A percentile compares a stretch with the other conserved stretches of the same genome.
Evolutionary conservation across 2,113 vertebrate species (phyloP).

Genomic region (Astatotilapia flaviijosephi): DNA sequence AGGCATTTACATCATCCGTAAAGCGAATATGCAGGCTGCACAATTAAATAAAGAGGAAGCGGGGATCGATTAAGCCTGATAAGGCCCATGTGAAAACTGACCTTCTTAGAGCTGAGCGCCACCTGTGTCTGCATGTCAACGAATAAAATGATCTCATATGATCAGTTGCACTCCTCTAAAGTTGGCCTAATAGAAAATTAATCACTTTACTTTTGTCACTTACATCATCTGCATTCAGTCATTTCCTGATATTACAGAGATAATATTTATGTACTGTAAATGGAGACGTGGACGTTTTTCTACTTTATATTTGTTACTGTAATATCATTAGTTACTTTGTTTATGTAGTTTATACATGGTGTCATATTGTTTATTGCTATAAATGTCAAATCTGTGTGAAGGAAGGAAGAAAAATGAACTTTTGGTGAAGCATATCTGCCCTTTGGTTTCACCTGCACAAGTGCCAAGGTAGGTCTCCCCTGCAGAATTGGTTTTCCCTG

Average conservation of each 20-base stretch:
- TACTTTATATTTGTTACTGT: background rate
- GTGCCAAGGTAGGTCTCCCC: background rate
- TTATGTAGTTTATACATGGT: background rate
- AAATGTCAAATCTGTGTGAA: background rate
- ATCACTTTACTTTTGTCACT: background rate
- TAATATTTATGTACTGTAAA: background rate
- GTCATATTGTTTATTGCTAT: background rate
- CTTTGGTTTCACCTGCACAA: accelerated
- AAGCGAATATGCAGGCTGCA: background rate
- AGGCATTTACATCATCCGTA: background rate
- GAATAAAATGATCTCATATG: background rate
- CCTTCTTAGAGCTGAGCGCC: background rate
- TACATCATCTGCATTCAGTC: background rate
- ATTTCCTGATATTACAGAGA: background rate
- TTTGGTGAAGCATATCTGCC: accelerated
- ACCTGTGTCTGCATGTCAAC: background rate
- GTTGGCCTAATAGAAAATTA: background rate
- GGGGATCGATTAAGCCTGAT: background rate
- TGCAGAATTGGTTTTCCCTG: background rate
- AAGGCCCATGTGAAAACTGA: background rate
- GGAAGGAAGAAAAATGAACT: background rate
- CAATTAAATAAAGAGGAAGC: background rate
- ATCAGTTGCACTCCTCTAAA: background rate
- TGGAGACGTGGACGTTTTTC: background rate
- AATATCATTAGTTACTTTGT: background rate